Percentiles rank a stretch among this genome's conserved stretches.
These are phyloP conservation scores for Vanessa tameamea DNA, from an alignment of 1,140 invertebrate species.

Conservation along the genomic window DNA sequence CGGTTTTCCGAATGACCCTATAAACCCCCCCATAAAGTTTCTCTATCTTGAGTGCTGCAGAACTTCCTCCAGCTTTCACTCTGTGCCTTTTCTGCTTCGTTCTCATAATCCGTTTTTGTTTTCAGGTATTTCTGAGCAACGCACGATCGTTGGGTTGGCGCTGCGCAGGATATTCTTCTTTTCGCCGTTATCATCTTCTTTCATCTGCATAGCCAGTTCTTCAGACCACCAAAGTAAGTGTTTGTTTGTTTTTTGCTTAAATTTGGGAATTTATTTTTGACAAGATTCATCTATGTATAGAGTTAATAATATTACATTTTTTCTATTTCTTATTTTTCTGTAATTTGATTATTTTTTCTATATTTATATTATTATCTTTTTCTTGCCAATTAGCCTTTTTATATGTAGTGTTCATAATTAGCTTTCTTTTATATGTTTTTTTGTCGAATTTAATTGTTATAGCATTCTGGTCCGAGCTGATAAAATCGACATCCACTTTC, in stretches of 20 bases:
- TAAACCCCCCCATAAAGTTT: too few species aligned
- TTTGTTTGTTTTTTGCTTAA: background rate
- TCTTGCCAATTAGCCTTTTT: too few species aligned
- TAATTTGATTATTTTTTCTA: background rate
- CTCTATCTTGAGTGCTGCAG: too few species aligned
- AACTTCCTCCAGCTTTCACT: too few species aligned
- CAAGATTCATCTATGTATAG: background rate
- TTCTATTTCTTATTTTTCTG: background rate
- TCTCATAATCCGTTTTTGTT: slow-evolving; percentile 9
- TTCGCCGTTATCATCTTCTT: slow-evolving; percentile 5
- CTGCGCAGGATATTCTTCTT: slow-evolving; percentile 11
- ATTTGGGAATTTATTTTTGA: slow-evolving; percentile 2
- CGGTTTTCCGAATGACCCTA: too few species aligned
- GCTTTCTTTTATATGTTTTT: too few species aligned
- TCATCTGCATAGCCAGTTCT: background rate
- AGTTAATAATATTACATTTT: background rate
- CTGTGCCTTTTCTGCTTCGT: too few species aligned
- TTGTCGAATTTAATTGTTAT: too few species aligned
- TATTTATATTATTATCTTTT: background rate
- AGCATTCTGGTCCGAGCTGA: slow-evolving; percentile 8
- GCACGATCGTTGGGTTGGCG: background rate
- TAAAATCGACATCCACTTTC: background rate
- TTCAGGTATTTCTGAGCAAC: slow-evolving; percentile 14
- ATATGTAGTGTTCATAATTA: too few species aligned
- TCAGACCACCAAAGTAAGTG: slow-evolving; percentile 16